Evolutionary conservation across 2,797 vertebrate species (phyloP).

Genomic region (Rhinoraja longicauda): DNA sequence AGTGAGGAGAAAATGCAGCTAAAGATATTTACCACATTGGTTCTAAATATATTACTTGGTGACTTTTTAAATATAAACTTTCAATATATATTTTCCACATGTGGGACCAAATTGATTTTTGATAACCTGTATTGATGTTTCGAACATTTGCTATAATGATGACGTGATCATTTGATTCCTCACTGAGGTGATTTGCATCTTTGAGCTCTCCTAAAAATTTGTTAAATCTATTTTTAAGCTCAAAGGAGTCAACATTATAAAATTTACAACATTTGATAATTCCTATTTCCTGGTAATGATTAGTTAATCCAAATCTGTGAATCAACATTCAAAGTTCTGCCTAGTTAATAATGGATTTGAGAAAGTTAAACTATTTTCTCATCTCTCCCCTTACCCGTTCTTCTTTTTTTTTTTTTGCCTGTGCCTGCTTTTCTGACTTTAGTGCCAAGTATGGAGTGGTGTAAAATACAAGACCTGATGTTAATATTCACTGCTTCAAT

Average conservation of each 20-base stretch:
- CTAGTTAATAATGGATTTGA: background rate
- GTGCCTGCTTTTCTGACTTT: background rate
- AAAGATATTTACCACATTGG: background rate
- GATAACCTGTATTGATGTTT: background rate
- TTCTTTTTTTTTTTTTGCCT: background rate
- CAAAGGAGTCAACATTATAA: background rate
- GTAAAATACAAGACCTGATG: background rate
- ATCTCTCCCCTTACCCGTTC: background rate
- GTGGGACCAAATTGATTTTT: conserved; percentile 15
- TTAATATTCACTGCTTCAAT: conserved; percentile 10
- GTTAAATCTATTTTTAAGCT: too few species aligned
- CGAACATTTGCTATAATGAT: background rate
- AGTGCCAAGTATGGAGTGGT: background rate
- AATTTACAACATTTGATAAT: background rate
- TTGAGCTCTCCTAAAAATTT: background rate
- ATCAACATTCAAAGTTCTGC: background rate
- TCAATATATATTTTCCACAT: background rate
- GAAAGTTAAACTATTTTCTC: background rate
- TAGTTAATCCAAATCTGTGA: background rate
- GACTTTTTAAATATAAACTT: background rate
- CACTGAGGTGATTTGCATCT: too few species aligned
- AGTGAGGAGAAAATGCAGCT: background rate
- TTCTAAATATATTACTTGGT: too few species aligned
- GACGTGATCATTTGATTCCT: background rate
- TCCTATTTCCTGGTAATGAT: background rate